Evolutionary conservation across 2,797 vertebrate genomes (phyloP).

Genomic region (Vultur gryphus): DNA sequence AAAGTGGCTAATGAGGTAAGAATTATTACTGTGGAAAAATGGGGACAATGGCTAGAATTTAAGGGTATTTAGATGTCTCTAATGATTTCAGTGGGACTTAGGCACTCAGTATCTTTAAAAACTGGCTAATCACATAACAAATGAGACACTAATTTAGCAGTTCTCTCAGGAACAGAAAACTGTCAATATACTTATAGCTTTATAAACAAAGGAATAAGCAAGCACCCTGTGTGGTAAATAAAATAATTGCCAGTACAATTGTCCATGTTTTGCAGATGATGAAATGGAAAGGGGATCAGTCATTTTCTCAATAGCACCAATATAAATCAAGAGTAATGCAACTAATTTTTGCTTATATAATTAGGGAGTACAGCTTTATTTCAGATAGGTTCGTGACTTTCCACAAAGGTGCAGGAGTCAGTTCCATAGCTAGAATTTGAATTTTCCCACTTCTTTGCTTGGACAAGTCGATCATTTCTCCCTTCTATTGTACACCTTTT

Average conservation of each 20-base stretch:
- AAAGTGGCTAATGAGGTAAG: neutral
- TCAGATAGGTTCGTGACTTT: neutral
- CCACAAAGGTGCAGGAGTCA: neutral
- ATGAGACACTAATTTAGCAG: neutral
- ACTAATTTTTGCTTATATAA: neutral
- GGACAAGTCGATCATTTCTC: neutral
- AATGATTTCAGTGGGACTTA: neutral
- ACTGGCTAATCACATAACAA: conserved; percentile 12
- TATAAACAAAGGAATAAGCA: neutral
- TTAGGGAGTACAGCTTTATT: neutral
- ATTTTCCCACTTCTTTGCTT: neutral
- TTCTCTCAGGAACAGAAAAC: neutral
- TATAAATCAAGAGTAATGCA: neutral
- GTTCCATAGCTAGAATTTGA: neutral
- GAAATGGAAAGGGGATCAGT: neutral
- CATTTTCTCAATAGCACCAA: neutral
- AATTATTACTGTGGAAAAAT: neutral
- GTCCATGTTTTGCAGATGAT: neutral
- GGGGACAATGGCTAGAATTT: neutral
- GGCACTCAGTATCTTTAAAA: neutral
- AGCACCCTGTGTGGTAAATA: neutral
- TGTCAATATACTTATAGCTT: neutral
- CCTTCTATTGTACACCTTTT: neutral
- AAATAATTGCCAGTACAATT: neutral
- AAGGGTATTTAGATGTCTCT: neutral